These are phyloP conservation scores for Melanostoma mellinum DNA, from an alignment of 2,888 invertebrate species.

Conservation along the genomic window DNA sequence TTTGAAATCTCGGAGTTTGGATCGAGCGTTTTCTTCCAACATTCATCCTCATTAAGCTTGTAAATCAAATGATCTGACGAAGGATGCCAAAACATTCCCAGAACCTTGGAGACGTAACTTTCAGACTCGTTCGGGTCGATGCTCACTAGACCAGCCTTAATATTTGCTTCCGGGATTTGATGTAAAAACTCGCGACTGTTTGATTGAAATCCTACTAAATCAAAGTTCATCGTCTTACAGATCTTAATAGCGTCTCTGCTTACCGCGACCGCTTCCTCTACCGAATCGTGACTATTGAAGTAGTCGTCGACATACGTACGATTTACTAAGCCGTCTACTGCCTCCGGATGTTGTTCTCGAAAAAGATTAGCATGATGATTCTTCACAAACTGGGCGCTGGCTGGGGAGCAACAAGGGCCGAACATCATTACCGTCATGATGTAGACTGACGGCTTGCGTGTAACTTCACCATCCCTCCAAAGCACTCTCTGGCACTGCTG, in stretches of 20 bases:
- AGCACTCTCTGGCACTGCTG: constrained; percentile 5
- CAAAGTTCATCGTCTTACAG: constrained; percentile 27
- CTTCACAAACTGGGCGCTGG: constrained; percentile 12
- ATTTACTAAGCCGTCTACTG: constrained; percentile 19
- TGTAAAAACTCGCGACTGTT: constrained; percentile 7
- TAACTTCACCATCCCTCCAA: constrained; percentile 4
- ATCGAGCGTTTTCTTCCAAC: neutral
- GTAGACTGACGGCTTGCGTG: neutral
- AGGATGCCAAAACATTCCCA: constrained; percentile 15
- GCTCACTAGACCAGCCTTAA: constrained; percentile 3
- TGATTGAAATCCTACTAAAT: constrained; percentile 33
- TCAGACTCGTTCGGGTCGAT: constrained; percentile 11
- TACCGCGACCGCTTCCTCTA: constrained; percentile 19
- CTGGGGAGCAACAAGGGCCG: constrained; percentile 20
- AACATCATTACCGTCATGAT: constrained; percentile 33
- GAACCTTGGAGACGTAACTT: constrained; percentile 10
- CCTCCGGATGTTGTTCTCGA: constrained; percentile 25
- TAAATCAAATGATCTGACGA: constrained; percentile 8
- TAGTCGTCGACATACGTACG: constrained; percentile 25
- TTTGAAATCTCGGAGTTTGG: constrained; percentile 16
- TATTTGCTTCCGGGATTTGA: constrained; percentile 3
- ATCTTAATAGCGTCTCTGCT: constrained; percentile 19
- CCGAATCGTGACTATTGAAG: constrained; percentile 23
- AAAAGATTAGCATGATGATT: constrained; percentile 26
- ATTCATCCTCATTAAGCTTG: constrained; percentile 14